These are phyloP conservation scores for Neria commutata DNA, from an alignment of 2,888 invertebrate genomes.

Conservation along the genomic window DNA sequence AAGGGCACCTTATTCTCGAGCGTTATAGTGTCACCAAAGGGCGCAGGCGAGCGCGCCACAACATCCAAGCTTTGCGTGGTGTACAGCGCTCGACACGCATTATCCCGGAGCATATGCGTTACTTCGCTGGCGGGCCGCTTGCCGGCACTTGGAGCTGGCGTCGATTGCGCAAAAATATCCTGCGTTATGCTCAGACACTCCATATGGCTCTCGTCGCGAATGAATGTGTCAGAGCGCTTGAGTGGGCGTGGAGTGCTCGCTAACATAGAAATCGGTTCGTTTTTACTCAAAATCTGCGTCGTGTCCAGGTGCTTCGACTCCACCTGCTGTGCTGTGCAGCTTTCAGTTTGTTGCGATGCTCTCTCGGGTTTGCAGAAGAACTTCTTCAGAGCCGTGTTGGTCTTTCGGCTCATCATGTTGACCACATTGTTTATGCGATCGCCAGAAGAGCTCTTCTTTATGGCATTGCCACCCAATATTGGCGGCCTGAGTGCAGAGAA, in stretches of 20 bases:
- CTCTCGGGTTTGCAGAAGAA: constrained; percentile 47
- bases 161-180: constrained; percentile 21
- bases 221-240: constrained; percentile 58
- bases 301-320: background rate
- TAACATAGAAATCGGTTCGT: background rate
- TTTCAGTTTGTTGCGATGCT: constrained; percentile 3
- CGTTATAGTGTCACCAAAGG: background rate
- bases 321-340: constrained; percentile 24
- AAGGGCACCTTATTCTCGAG: background rate
- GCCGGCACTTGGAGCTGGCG: constrained; percentile 22
- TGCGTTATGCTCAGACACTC: constrained; percentile 33
- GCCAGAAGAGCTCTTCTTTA: constrained; percentile 53
- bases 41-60: background rate
- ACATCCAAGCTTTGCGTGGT: constrained; percentile 36
- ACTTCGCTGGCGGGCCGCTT: constrained; percentile 26
- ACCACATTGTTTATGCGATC: constrained; percentile 53
- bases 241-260: constrained; percentile 41
- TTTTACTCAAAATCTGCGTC: constrained; percentile 7
- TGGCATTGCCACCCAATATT: constrained; percentile 34
- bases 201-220: constrained; percentile 47
- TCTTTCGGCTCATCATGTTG: constrained; percentile 49
- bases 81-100: constrained; percentile 25
- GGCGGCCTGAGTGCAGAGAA: constrained; percentile 16
- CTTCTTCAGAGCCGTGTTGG: constrained; percentile 51
- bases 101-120: constrained; percentile 27